Percentiles rank a stretch among this genome's conserved stretches.
These are phyloP conservation scores for Pandemis corylana DNA, from an alignment of 2,888 invertebrate species.

Conservation along the genomic window DNA sequence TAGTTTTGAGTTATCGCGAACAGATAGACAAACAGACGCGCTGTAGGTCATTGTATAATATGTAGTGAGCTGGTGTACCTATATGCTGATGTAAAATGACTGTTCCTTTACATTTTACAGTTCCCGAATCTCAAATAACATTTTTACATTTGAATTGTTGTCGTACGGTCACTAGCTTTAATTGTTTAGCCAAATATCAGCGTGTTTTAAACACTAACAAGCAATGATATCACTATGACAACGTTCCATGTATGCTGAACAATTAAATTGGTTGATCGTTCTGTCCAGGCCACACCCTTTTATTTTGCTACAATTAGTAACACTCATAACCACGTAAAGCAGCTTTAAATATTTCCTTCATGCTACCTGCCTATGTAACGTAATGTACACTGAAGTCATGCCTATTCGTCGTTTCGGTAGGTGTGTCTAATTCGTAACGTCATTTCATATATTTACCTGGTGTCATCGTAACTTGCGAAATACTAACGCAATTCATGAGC, in stretches of 20 bases:
- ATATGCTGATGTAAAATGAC: too few relatives aligned
- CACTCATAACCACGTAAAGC: slow-evolving; percentile 20
- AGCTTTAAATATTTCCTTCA: slow-evolving; percentile 12
- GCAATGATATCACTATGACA: too few relatives aligned
- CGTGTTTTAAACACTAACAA: too few relatives aligned
- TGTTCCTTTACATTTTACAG: too few relatives aligned
- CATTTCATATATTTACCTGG: slow-evolving; percentile 20
- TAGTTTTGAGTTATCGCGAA: too few relatives aligned
- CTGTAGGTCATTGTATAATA: too few relatives aligned
- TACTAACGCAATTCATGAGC: background rate
- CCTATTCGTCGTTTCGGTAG: slow-evolving; percentile 36
- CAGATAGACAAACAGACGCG: too few relatives aligned
- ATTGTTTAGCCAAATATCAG: too few relatives aligned
- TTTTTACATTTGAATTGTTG: background rate
- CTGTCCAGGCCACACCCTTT: background rate
- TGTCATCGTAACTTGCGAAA: slow-evolving; percentile 17
- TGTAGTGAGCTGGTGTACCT: too few relatives aligned
- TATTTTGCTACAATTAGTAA: slow-evolving; percentile 21
- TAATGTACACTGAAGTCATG: slow-evolving; percentile 26
- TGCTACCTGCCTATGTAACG: slow-evolving; percentile 19
- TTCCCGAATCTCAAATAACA: too few relatives aligned
- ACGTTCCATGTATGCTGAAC: too few relatives aligned
- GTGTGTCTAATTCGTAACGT: slow-evolving; percentile 34
- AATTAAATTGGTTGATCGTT: too few relatives aligned
- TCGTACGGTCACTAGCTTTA: background rate